Evolutionary conservation across 1,140 invertebrate species (phyloP), one percentile per base, ranked within the genome.

Genomic region (Plutomurus gul): DNA sequence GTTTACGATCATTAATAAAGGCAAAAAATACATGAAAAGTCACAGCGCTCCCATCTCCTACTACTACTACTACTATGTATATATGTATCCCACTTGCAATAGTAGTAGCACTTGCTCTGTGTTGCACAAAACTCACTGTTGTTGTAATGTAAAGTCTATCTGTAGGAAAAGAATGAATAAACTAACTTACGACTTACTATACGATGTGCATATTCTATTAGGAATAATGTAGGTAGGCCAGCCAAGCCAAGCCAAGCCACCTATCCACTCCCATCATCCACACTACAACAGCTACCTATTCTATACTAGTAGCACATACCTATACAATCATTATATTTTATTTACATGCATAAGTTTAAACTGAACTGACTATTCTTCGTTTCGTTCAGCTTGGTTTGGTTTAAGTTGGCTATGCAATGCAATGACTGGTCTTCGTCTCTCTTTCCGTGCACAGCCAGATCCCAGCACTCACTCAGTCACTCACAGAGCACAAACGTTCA

Each of bases 1-100:
- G 76, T 80, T 80, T 79, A 80, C 74, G 76, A 76, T 80, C 79
- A 80, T 80, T 80, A 80, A 80, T 76, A 80, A 76, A 80, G 51
- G 75, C 49, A 80, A 80, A 80, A 76, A 80, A 80, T 73, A 43
- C 56, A 77, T 77, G 60, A 43, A 65, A 73, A 72, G 70, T 49
- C 56, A 65, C 56, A 65, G 56, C 43, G 47, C 72, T 79, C 37
- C 36, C 22, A 43, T 51, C 37, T 74, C 46, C 18, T 39, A 65
- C 56, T 65, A 25, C 56, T 65, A 20, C 10, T 47, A 47, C 22
- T 39, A 47, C 3, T 47, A 5, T 16, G 3, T n/a, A 47, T 47
- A 5, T n/a, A n/a, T n/a, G n/a, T n/a, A 71, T 39, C 13, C 27
- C 25, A 20, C 25, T 49, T 10, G 5, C 7, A 49, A 20, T 10